A percentile compares a stretch with the other conserved stretches of the same genome.
Evolutionary conservation across 1,140 invertebrate species (phyloP).

Genomic region (Drosophila repletoides): DNA sequence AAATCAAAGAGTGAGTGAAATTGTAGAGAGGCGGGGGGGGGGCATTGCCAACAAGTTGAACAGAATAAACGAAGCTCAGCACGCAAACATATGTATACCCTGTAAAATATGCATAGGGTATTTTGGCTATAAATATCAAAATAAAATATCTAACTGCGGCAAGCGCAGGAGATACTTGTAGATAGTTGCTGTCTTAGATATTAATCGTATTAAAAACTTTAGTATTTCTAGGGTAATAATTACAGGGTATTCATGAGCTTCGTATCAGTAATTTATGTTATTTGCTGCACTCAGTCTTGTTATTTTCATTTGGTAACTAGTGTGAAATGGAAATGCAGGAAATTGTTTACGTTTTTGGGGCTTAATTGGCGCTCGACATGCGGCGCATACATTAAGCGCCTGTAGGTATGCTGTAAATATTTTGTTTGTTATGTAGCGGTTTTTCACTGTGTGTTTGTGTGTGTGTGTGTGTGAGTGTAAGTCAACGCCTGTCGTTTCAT

Average conservation of each 20-base stretch:
- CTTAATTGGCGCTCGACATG: conserved; percentile 72
- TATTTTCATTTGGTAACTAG: conserved; percentile 41
- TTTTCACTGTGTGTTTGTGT: conserved; percentile 20
- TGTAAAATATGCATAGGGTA: not conserved
- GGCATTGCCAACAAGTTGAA: conserved; percentile 60
- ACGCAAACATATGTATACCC: conserved; percentile 47
- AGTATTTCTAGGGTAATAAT: not conserved
- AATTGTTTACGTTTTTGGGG: conserved; percentile 66
- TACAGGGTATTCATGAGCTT: not conserved
- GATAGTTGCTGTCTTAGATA: too few species aligned
- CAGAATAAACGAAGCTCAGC: conserved; percentile 37
- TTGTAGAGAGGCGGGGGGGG: not conserved
- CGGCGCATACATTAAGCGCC: conserved; percentile 45
- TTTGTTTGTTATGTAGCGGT: conserved; percentile 57
- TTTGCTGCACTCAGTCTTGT: conserved; percentile 6
- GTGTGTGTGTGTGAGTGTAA: conserved; percentile 5
- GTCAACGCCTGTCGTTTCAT: conserved; percentile 26
- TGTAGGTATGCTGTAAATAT: conserved; percentile 63
- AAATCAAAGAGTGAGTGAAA: conserved; percentile 38
- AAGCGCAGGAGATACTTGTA: too few species aligned
- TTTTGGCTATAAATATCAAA: conserved; percentile 7
- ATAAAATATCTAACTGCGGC: not conserved
- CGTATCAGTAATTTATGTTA: not conserved
- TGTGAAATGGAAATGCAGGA: conserved; percentile 62
- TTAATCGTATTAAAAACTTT: too few species aligned